Base-by-base conservation (phyloP, 2,113 vertebrate species). In the Rhinogobius similis region DNA sequence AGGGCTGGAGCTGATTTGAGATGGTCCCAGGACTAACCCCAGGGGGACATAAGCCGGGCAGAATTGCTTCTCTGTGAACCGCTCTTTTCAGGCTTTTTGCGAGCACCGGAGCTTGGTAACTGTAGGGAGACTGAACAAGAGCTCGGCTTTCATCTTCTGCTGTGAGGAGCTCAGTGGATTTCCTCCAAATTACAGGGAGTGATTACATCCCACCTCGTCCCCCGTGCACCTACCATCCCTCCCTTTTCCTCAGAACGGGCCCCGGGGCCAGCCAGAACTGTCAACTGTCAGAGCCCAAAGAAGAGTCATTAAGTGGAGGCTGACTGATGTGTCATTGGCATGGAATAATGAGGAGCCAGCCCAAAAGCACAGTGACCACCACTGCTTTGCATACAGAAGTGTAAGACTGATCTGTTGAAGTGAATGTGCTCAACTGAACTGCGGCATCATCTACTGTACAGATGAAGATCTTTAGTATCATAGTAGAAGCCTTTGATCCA, bases 151-250 rank as follows among this genome's bases (percentile, higher is more conserved):
- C 83, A 89, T 92, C 85, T 87, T 48, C 67, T 83, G 29, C 80
- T 84, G 74, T 62, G 77, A 88, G 77, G 77, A 72, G 83, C 85
- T 86, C 77, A 66, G 85, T 81, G 88, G 80, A 88, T 91, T 88
- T 89, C 75, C 77, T 90, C 81, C 74, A 91, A 90, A 92, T 92
- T 91, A 88, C 83, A 89, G 81, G 78, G 75, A 86, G 85, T 86
- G 88, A 89, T 89, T 86, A 82, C 86, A 75, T 84, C 85, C 83
- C 83, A 84, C 87, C 90, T 85, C 44, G 66, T 77, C 68, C 79
- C 70, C 65, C 80, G 74, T 41, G 13, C 52, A 38, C 73, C 75
- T 20, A 53, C 21, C 21, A 10, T 5, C 52, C 72, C 72, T 75
- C 61, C 72, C 56, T 67, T 68, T 68, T 23, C 82, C 64, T 77